These are phyloP conservation scores for Microhierax caerulescens DNA, from an alignment of 2,797 vertebrate genomes.

Conservation along the genomic window DNA sequence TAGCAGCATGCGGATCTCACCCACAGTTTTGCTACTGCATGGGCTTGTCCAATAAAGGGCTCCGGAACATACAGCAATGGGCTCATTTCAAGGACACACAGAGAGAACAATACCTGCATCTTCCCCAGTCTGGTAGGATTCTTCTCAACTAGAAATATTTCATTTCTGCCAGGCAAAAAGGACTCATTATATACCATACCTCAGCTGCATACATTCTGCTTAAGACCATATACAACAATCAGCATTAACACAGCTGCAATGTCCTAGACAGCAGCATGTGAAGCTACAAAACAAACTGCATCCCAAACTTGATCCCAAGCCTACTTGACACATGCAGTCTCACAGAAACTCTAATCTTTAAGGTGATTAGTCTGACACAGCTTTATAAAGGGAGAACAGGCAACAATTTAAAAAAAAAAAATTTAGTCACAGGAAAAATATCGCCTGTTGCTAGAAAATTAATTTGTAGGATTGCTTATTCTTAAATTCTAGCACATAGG, in stretches of 20 bases:
- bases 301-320: not conserved
- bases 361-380: not conserved
- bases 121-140: not conserved
- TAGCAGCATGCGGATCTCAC: not conserved
- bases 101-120: not conserved
- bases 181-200: not conserved
- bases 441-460: not conserved
- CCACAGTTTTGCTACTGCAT: not conserved
- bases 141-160: not conserved
- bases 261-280: fast-evolving
- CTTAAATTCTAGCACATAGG: not conserved
- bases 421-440: not conserved
- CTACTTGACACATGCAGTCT: not conserved
- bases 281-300: not conserved
- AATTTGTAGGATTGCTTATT: not conserved
- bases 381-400: not conserved
- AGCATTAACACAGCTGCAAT: not conserved
- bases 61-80: fast-evolving
- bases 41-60: not conserved
- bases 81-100: not conserved
- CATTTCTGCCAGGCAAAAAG: not conserved
- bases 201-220: not conserved
- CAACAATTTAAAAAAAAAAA: not conserved
- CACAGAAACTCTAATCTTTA: not conserved
- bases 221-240: fast-evolving